phyloP scores from a whole-genome alignment of 2,113 vertebrate species.

The Syngnathus scovelli region DNA sequence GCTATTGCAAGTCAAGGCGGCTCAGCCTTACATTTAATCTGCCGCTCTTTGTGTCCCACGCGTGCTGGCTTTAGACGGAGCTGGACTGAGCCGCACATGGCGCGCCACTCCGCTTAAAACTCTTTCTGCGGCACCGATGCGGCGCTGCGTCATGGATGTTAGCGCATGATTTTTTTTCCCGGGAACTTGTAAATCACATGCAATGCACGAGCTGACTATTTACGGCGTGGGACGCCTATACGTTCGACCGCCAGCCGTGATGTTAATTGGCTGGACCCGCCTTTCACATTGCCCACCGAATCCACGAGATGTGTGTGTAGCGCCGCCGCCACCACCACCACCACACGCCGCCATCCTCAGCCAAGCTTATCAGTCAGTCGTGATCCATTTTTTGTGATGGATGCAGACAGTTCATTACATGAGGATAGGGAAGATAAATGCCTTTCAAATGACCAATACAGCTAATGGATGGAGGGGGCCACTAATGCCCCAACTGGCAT shows the following conservation, averaged over 20 bases:
- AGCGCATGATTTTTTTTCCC: neutral
- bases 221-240: conserved; percentile 3
- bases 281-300: conserved; percentile 50
- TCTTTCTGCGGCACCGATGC: conserved; percentile 8
- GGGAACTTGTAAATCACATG: neutral
- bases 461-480: neutral
- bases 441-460: conserved; percentile 42
- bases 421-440: conserved; percentile 58
- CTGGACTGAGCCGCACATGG: conserved; percentile 46
- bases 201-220: conserved; percentile 20
- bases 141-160: neutral
- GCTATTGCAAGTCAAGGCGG: conserved; percentile 56
- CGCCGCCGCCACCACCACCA: neutral
- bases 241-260: conserved; percentile 18
- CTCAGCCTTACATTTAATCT: conserved; percentile 62
- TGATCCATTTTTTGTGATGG: conserved; percentile 57
- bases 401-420: conserved; percentile 61
- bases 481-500: neutral
- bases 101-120: conserved; percentile 49
- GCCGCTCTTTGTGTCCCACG: conserved; percentile 36
- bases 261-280: conserved; percentile 55
- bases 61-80: conserved; percentile 57
- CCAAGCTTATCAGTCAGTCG: conserved; percentile 57
- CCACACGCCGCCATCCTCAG: conserved; percentile 21
- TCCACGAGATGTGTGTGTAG: conserved; percentile 41